Base-by-base conservation (phyloP, 1,140 invertebrate genomes). In the Gryon sp. region DNA sequence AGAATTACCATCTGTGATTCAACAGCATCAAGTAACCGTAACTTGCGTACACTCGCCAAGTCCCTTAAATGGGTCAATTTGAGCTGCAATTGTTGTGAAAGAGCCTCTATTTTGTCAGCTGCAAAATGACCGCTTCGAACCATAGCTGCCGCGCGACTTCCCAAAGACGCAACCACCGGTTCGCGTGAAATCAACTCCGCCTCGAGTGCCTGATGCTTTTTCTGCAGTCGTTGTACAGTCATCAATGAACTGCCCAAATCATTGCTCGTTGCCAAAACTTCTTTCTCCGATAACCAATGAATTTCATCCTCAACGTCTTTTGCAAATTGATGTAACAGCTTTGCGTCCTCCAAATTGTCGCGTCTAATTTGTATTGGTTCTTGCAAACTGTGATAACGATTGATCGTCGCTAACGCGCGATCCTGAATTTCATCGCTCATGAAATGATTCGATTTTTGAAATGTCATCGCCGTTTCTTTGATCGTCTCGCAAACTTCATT, bases 141-240 rank as follows among this genome's bases (percentile, higher is more conserved):
- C 91, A 97, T 95, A 65, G 94, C 92, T 3, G 92, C 90, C 0
- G 95, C 95, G 50, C 95, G 90, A 3, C 90, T 91, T 4, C 92
- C 88, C 4, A 97, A 87, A 0, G 92, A 92, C 7, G 91, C 87
- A 1, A 97, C 92, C 1, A 96, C 91, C 0, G 96, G 94, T 85
- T 97, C 95, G 78, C 96, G 92, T 5, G 93, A 93, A 20, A 91
- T 89, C 6, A 98, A 88, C 87, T 98, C 96, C 0, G 95, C 93
- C 84, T 97, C 96, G 2, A 97, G 81, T 1, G 92, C 92, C 75
- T 95, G 92, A 88, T 99, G 98, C 87, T 99, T 99, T 90, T 99
- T 99, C 80, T 99, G 97, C 38, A 99, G 88, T 80, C 95, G 95
- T 84, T 99, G 97, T 0, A 99, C 97, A n/a, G 96, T 94, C 14